These are phyloP conservation scores for Eulimnadia texana DNA, from an alignment of 1,140 invertebrate genomes.

Conservation along the genomic window DNA sequence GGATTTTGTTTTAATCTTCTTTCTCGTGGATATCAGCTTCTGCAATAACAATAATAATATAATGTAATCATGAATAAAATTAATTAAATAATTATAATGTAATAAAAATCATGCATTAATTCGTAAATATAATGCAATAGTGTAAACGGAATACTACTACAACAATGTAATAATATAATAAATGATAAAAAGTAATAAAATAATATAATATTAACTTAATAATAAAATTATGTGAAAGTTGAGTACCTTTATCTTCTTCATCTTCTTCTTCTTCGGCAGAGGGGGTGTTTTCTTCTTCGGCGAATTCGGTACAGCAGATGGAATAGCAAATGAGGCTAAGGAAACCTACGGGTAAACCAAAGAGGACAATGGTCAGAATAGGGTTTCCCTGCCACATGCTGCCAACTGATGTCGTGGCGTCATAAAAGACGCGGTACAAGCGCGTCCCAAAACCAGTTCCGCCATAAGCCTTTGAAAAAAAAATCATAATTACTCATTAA, in stretches of 20 bases:
- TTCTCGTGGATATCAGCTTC: not conserved
- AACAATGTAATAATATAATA: too few species aligned
- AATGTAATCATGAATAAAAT: too few species aligned
- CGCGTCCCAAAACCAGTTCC: conserved; percentile 57
- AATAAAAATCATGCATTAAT: too few species aligned
- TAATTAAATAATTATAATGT: too few species aligned
- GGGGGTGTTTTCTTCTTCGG: too few species aligned
- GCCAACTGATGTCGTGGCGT: conserved; percentile 49
- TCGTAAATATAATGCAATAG: too few species aligned
- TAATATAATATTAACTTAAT: not conserved
- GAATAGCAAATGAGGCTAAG: conserved; percentile 86
- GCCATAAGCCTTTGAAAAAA: conserved; percentile 49
- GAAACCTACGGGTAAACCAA: conserved; percentile 77
- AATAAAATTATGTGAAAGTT: not conserved
- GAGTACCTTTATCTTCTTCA: conserved; percentile 22
- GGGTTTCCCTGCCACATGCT: conserved; percentile 87
- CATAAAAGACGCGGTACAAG: conserved; percentile 59
- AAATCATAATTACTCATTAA: conserved; percentile 21
- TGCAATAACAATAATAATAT: too few species aligned
- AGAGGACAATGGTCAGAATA: conserved; percentile 68
- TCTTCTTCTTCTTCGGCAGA: conserved; percentile 70
- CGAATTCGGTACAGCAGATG: conserved; percentile 81
- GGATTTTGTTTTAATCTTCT: not conserved
- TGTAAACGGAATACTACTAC: too few species aligned
- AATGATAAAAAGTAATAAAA: too few species aligned